Evolutionary conservation across 2,113 vertebrate species (phyloP).

Genomic region (Empidonax alnorum): DNA sequence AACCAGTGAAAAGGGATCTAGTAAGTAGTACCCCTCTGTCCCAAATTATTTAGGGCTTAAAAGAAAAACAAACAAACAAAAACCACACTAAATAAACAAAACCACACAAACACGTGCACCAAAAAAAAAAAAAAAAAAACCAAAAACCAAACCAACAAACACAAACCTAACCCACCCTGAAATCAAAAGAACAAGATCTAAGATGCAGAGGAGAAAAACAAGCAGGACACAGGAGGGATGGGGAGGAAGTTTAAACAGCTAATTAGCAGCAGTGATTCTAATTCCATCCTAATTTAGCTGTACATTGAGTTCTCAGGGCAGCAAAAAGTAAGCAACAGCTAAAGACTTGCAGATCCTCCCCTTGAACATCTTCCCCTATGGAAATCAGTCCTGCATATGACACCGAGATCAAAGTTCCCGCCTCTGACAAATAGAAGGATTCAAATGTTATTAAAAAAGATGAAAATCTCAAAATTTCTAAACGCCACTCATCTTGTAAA

Average conservation of each 20-base stretch:
- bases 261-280: background rate
- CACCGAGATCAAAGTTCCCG: constrained; percentile 35
- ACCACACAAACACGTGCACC: background rate
- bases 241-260: background rate
- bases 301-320: background rate
- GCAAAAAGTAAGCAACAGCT: background rate
- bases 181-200: background rate
- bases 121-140: background rate
- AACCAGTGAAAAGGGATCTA: background rate
- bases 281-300: background rate
- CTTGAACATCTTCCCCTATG: background rate
- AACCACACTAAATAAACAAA: too few species aligned
- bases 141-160: background rate
- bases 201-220: background rate
- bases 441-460: constrained; percentile 37
- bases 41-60: background rate
- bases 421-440: constrained; percentile 30
- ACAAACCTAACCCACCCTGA: background rate
- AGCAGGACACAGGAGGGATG: background rate
- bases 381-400: constrained; percentile 31
- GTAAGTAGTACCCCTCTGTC: background rate
- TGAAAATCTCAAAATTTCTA: constrained; percentile 3
- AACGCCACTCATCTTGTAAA: background rate
- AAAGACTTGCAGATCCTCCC: background rate
- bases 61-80: background rate